Base-by-base conservation (phyloP, 2,888 invertebrate genomes). In the Coelopa pilipes region DNA sequence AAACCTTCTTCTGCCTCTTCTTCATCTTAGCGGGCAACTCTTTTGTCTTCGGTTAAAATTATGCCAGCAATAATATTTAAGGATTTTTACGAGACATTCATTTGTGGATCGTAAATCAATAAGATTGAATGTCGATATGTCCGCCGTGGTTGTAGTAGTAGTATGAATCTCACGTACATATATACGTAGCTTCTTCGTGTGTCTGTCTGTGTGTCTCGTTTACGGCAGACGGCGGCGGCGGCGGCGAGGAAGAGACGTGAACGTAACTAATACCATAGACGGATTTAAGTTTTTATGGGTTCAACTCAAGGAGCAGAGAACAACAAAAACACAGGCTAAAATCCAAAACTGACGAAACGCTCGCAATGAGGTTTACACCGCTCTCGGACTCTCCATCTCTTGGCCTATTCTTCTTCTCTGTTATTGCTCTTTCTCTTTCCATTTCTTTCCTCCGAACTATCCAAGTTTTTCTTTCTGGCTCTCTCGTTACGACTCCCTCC, bases 61-160 rank as follows among this genome's bases (percentile, higher is more conserved):
- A 70, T 59, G 70, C 70, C 70, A 50, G 66, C 59, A 60, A 70
- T 60, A 70, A 70, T 70, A 70, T 70, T 60, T 60, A 70, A 70
- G 70, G 70, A 70, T 70, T 70, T 69, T 70, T 70, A 70, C 70
- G 60, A 70, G 70, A 68, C 73, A 73, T 73, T 73, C 68, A 62
- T 68, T 73, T 68, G 73, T 73, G 68, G 53, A 68, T 60, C 73
- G 68, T 73, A 73, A 73, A 73, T 73, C 73, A 68, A 53, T 45
- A 62, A 62, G 73, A 73, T 73, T 73, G 68, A 73, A 73, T 73
- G 68, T 73, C 72, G 67, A 70, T 70, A 70, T 60, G 19, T 66
- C 59, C 24, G 49, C 49, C 49, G 15, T n/a, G n/a, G n/a, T n/a
- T n/a, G n/a, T n/a, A n/a, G n/a, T n/a, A 7, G n/a, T n/a, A 53